A percentile compares a stretch with the other conserved stretches of the same genome.
phyloP scores from a whole-genome alignment of 2,797 vertebrate genomes.

The Brotula barbata region DNA sequence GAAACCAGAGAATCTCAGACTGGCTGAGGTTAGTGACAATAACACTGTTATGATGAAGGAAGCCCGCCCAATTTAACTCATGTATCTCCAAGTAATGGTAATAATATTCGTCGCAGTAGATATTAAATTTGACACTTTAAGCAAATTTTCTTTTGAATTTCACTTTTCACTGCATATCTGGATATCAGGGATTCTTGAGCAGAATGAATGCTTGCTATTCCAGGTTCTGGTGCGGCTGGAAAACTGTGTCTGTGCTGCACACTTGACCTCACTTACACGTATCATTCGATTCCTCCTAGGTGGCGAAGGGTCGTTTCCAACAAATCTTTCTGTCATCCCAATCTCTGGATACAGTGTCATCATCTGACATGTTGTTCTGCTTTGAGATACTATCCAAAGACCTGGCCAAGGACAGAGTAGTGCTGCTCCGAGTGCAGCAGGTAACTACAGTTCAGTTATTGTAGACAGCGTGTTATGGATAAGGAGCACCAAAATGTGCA shows the following conservation, averaged over 20 bases:
- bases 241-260: not conserved
- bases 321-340: slow-evolving; percentile 87
- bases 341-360: slow-evolving; percentile 87
- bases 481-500: too few relatives aligned
- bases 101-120: not conserved
- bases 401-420: slow-evolving; percentile 90
- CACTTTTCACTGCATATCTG: not conserved
- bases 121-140: too few relatives aligned
- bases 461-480: too few relatives aligned
- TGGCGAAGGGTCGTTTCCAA: slow-evolving; percentile 89
- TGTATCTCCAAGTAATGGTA: too few relatives aligned
- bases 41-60: not conserved
- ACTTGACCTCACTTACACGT: not conserved
- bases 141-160: not conserved
- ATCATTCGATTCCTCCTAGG: slow-evolving; percentile 69
- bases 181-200: not conserved
- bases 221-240: too few relatives aligned
- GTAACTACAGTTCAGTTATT: slow-evolving; percentile 63
- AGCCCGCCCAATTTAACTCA: not conserved
- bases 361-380: slow-evolving; percentile 90
- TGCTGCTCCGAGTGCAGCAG: slow-evolving; percentile 93
- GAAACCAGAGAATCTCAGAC: slow-evolving; percentile 91
- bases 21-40: slow-evolving; percentile 84
- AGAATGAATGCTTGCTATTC: not conserved
- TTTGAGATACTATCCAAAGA: slow-evolving; percentile 95